Conservation (phyloP, 2,888 invertebrate species). For the Coelopa pilipes region DNA sequence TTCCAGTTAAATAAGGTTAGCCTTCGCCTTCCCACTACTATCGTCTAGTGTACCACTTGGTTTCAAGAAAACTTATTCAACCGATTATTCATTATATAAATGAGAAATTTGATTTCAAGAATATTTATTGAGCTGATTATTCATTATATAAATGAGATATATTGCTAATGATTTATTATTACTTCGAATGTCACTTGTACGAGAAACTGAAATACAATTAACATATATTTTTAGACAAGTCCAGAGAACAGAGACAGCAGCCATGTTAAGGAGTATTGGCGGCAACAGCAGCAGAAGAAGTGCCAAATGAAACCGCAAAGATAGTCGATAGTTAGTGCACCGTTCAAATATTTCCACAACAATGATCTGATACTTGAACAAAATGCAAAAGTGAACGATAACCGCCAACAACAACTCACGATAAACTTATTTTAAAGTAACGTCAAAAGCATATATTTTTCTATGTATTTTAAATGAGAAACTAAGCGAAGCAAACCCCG, state of each 20-base stretch:
- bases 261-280: not conserved
- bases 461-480: constrained; percentile 8
- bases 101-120: no score
- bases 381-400: constrained; percentile 27
- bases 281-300: constrained; percentile 16
- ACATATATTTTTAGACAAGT: not conserved
- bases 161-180: no score
- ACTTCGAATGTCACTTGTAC: no score
- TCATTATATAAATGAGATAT: no score
- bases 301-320: constrained; percentile 19
- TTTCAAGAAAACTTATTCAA: no score
- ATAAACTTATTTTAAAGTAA: constrained; percentile 15
- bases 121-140: no score
- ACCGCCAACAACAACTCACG: not conserved
- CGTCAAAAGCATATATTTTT: constrained; percentile 10
- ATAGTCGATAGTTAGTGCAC: no score
- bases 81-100: no score
- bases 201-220: no score
- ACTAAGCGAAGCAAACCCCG: constrained; percentile 14
- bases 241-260: not conserved
- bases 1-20: constrained; percentile 23
- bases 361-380: not conserved
- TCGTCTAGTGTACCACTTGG: no score
- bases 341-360: not conserved
- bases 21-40: no score